Conservation (phyloP, 2,113 vertebrate genomes). For the Siphamia tubifer region DNA sequence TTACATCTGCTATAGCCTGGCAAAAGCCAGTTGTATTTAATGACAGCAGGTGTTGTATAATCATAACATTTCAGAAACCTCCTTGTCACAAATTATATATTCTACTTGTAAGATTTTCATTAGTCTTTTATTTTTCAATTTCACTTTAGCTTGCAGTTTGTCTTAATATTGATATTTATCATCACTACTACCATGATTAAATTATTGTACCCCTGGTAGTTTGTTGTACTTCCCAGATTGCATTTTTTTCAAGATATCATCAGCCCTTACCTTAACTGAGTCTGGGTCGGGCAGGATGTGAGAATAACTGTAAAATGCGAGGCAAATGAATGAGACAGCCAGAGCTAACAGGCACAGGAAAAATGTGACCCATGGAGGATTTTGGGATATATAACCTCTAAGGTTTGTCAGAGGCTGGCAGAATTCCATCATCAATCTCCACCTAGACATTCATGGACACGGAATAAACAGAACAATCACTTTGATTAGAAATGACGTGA, state of each 20-base stretch:
- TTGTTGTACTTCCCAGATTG: no score
- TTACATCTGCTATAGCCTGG: no score
- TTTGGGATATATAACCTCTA: conserved; percentile 54
- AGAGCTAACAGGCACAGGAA: conserved; percentile 74
- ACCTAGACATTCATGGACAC: background rate
- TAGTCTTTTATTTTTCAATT: no score
- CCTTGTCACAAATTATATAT: no score
- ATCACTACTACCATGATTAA: no score
- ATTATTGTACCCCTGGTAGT: no score
- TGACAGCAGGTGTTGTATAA: no score
- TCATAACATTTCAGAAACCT: no score
- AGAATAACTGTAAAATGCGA: conserved; percentile 66
- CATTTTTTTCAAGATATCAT: background rate
- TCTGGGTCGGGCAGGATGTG: conserved; percentile 77
- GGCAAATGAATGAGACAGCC: conserved; percentile 68
- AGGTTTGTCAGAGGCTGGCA: conserved; percentile 72
- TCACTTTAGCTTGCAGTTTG: no score
- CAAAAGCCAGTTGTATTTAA: no score
- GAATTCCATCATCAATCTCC: conserved; percentile 61
- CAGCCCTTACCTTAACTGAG: conserved; percentile 57
- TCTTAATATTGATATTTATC: no score
- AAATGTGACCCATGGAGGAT: conserved; percentile 76
- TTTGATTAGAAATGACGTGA: background rate
- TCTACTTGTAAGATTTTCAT: no score
- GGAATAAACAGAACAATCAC: conserved; percentile 3